Evolutionary conservation across 2,113 vertebrate genomes (phyloP).

Genomic region (Carassius carassius): DNA sequence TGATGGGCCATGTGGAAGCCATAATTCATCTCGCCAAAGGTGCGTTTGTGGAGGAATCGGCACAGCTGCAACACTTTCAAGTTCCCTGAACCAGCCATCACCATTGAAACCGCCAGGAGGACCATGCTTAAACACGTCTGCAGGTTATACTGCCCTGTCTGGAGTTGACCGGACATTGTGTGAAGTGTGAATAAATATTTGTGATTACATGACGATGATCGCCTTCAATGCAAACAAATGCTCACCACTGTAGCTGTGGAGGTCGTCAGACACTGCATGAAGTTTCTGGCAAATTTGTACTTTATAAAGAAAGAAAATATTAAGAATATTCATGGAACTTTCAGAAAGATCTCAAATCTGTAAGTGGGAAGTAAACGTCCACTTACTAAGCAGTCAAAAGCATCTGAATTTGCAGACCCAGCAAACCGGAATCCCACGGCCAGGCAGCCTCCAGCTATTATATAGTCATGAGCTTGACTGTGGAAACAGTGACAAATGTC

Average conservation of each 20-base stretch:
- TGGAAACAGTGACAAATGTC: constrained; percentile 44
- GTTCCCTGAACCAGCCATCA: constrained; percentile 95
- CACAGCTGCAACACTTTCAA: constrained; percentile 93
- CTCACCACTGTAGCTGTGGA: constrained; percentile 89
- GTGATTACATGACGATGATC: background rate
- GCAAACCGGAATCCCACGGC: constrained; percentile 95
- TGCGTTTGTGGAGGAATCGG: constrained; percentile 94
- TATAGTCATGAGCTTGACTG: constrained; percentile 97
- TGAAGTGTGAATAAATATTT: background rate
- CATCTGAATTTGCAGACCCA: constrained; percentile 92
- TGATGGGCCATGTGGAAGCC: constrained; percentile 98
- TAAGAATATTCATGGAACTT: constrained; percentile 41
- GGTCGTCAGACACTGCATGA: constrained; percentile 90
- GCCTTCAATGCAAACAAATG: constrained; percentile 36
- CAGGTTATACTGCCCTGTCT: constrained; percentile 93
- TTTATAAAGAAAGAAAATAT: constrained; percentile 61
- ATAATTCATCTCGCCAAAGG: constrained; percentile 95
- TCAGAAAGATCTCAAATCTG: background rate
- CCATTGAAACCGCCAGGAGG: constrained; percentile 91
- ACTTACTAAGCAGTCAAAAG: constrained; percentile 93
- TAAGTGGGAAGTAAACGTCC: background rate
- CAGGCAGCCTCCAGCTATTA: constrained; percentile 93
- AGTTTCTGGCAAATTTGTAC: constrained; percentile 90
- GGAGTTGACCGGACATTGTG: constrained; percentile 28
- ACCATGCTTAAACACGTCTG: constrained; percentile 93